Evolutionary conservation across 2,113 vertebrate species (phyloP).

Genomic region (Grammomys surdaster): DNA sequence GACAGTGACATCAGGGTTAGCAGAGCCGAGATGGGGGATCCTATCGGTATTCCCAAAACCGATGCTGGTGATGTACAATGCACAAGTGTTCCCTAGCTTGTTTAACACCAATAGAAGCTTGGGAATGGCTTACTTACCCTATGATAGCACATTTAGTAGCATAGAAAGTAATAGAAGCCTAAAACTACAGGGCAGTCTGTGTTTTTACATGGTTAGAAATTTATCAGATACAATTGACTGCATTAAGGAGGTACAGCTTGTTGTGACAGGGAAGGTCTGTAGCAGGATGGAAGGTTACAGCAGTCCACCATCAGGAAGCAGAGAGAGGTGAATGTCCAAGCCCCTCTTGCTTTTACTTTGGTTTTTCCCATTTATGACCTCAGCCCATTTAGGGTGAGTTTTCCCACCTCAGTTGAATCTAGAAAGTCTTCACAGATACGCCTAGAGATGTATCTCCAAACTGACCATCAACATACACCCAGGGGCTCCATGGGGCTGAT

Average conservation of each 20-base stretch:
- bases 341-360: background rate
- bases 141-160: no score
- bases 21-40: no score
- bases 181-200: no score
- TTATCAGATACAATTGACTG: no score
- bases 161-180: no score
- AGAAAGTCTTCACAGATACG: background rate
- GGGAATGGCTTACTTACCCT: no score
- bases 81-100: no score
- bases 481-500: accelerated
- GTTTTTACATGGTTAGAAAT: no score
- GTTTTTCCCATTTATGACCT: background rate
- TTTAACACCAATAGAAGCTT: no score
- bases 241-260: background rate
- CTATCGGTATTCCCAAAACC: no score
- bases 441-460: background rate
- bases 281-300: background rate
- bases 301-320: background rate
- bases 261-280: background rate
- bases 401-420: background rate
- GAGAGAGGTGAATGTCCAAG: background rate
- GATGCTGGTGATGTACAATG: no score
- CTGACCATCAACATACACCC: background rate
- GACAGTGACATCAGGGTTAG: no score
- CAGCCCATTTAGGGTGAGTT: background rate